These are phyloP conservation scores for Nomada fucata DNA, from an alignment of 2,888 invertebrate genomes.

Conservation along the genomic window DNA sequence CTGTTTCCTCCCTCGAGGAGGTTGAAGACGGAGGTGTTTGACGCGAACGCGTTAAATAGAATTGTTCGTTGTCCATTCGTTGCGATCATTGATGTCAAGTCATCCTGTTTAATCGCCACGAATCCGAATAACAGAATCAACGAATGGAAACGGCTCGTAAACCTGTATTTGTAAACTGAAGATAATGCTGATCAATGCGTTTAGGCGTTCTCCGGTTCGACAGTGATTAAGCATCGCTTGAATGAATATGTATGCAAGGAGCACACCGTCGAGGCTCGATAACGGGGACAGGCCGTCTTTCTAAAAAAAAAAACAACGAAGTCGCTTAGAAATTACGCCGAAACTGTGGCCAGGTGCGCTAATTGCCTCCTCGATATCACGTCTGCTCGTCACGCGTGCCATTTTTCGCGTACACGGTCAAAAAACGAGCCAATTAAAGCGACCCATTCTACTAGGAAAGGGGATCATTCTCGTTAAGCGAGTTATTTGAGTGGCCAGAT, in stretches of 20 bases:
- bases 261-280: conserved; percentile 14
- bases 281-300: conserved; percentile 30
- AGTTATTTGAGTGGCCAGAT: conserved; percentile 7
- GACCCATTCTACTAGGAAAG: not conserved
- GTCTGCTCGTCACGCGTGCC: conserved; percentile 4
- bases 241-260: conserved; percentile 34
- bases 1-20: not conserved
- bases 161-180: too few relatives aligned
- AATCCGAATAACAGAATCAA: too few relatives aligned
- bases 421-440: conserved; percentile 42
- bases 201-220: conserved; percentile 24
- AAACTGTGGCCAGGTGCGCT: conserved; percentile 20
- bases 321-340: conserved; percentile 23
- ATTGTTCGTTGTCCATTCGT: not conserved
- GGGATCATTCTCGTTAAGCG: conserved; percentile 30
- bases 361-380: conserved; percentile 16
- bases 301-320: conserved; percentile 14
- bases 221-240: conserved; percentile 7
- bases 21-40: too few relatives aligned
- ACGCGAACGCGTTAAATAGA: not conserved
- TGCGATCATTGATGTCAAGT: not conserved
- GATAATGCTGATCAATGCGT: not conserved
- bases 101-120: not conserved
- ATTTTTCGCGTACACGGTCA: not conserved
- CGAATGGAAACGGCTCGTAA: too few relatives aligned